These are phyloP conservation scores for Dromiciops gliroides DNA, from an alignment of 2,113 vertebrate species.

Conservation along the genomic window DNA sequence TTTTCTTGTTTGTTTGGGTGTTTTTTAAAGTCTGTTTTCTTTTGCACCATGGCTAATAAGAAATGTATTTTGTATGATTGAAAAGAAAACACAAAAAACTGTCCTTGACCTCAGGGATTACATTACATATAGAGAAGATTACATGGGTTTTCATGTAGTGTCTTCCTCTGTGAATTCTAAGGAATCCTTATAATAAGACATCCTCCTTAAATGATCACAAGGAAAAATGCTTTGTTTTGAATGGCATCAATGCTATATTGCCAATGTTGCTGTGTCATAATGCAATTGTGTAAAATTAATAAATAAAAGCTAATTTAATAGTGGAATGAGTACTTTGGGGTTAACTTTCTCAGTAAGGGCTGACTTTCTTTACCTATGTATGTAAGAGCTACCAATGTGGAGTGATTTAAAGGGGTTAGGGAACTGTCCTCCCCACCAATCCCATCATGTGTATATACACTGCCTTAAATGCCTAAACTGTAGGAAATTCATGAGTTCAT, in stretches of 20 bases:
- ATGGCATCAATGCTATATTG: neutral
- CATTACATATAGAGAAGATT: neutral
- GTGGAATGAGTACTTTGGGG: neutral
- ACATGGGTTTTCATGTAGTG: too few species aligned
- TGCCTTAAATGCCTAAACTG: neutral
- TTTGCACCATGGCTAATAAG: too few species aligned
- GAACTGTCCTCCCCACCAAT: neutral
- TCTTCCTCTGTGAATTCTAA: neutral
- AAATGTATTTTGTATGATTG: too few species aligned
- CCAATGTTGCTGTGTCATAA: neutral
- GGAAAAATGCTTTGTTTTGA: neutral
- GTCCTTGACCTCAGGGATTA: neutral
- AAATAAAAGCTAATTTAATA: neutral
- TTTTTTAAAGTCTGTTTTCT: too few species aligned
- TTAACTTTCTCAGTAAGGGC: neutral
- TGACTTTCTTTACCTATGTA: neutral
- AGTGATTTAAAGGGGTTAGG: neutral
- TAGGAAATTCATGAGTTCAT: neutral
- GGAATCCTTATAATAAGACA: neutral
- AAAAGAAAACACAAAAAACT: too few species aligned
- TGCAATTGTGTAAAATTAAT: neutral
- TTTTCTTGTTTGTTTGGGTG: too few species aligned
- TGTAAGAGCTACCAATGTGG: neutral
- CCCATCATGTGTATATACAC: neutral
- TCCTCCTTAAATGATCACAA: neutral